Evolutionary conservation across 2,797 vertebrate species (phyloP), one percentile per base, ranked within the genome.

Genomic region (Varecia variegata): DNA sequence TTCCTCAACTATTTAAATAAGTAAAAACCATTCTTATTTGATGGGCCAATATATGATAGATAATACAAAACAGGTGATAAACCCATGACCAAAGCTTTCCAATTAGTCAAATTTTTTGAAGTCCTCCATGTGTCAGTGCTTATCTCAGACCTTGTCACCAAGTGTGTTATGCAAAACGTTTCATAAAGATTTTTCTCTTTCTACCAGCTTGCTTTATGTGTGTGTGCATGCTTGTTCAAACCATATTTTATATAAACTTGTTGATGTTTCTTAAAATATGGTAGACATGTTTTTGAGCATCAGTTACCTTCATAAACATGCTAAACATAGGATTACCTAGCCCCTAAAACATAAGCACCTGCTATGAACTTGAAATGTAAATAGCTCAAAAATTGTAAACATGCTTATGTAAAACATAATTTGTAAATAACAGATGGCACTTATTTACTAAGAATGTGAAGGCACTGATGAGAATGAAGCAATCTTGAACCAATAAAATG

Each of bases 391-490:
- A 85, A 73, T 79, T 68, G 68, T 88, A 82, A 97, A 86, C 91
- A 81, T 77, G 88, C 93, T 79, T 60, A 62, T 90, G 60, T 56
- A 73, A 96, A 97, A 94, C 52, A n/a, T 83, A 45, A 82, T 94
- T 96, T 94, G 94, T 91, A 83, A 88, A 56, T 88, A 94, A 71
- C 92, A 95, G 93, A 91, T 95, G 94, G 94, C 18, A n/a, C 45
- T 81, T 90, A 67, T 40, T 89, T 93, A 73, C 88, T 25, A 67
- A 54, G 83, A 68, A 43, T 52, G 10, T 20, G 25, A 83, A 67
- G 74, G 47, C 54, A 43, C 58, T 30, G 88, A 60, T 89, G 94
- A 91, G 83, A 93, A 62, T 20, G 79, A 73, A 58, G n/a, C 83
- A 27, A 87, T 76, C 45, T 60, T 79, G 81, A 81, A 90, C 71